These are phyloP conservation scores for Epinephelus awoara DNA, from an alignment of 2,797 vertebrate genomes.

Conservation along the genomic window DNA sequence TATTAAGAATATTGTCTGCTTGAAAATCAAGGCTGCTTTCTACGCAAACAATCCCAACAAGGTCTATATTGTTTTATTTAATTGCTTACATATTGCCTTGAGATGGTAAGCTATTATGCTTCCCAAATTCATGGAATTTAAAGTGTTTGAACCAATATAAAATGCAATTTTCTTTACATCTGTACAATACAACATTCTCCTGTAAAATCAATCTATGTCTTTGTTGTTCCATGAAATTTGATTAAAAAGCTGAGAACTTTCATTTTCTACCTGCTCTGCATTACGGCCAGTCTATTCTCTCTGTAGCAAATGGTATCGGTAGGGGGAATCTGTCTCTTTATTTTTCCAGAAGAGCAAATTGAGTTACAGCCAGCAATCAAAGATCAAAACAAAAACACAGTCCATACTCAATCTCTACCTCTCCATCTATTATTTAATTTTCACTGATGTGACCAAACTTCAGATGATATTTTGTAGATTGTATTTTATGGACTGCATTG, in stretches of 20 bases:
- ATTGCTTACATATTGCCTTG: neutral
- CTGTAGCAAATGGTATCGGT: neutral
- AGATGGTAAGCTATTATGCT: neutral
- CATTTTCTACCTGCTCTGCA: neutral
- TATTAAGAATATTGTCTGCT: neutral
- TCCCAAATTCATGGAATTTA: neutral
- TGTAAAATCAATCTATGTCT: neutral
- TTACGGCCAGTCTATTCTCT: neutral
- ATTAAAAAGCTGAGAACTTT: neutral
- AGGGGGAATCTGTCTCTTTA: neutral
- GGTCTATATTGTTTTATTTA: neutral
- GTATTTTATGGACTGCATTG: neutral
- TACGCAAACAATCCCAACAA: neutral
- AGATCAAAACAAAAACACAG: neutral
- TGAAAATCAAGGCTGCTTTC: neutral
- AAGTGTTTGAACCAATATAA: constrained; percentile 1
- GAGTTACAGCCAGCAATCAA: too few species aligned
- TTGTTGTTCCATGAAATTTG: neutral
- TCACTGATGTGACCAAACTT: neutral
- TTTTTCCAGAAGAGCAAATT: too few species aligned
- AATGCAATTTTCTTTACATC: neutral
- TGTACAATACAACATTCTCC: neutral
- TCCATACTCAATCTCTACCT: neutral
- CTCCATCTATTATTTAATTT: neutral
- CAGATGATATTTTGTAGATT: neutral